Conservation (phyloP, 2,888 invertebrate species). For the Brachynemurus nebulosus region DNA sequence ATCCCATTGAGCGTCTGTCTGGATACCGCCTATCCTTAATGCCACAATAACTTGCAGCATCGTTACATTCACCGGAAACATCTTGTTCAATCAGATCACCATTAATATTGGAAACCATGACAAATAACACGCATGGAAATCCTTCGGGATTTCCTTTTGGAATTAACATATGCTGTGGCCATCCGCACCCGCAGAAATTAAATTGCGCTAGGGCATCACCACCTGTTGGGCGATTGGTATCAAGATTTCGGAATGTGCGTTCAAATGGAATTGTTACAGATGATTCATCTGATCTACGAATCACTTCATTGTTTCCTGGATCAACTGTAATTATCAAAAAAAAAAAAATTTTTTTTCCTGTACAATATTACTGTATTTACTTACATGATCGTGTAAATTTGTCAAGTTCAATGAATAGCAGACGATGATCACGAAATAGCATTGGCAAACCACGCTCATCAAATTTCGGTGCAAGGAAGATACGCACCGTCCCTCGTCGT, state of each 20-base stretch:
- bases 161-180: constrained; percentile 71
- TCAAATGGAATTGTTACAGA: constrained; percentile 75
- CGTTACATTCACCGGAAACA: constrained; percentile 43
- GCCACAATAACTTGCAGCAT: constrained; percentile 70
- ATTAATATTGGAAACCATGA: constrained; percentile 60
- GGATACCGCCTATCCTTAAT: constrained; percentile 64
- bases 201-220: constrained; percentile 40
- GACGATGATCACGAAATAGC: constrained; percentile 46
- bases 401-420: constrained; percentile 57
- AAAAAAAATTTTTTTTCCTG: not conserved
- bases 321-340: constrained; percentile 34
- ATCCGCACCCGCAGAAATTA: constrained; percentile 80
- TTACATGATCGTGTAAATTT: constrained; percentile 50
- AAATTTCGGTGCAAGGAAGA: constrained; percentile 52
- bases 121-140: constrained; percentile 53
- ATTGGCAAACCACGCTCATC: constrained; percentile 52
- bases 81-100: constrained; percentile 49
- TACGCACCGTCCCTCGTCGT: constrained; percentile 47
- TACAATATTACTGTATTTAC: constrained; percentile 23
- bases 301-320: constrained; percentile 51
- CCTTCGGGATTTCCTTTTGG: constrained; percentile 58
- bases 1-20: constrained; percentile 72
- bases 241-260: constrained; percentile 60
- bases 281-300: constrained; percentile 52
- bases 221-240: constrained; percentile 43